Percentiles rank a stretch among this genome's conserved stretches.
These are phyloP conservation scores for Ameiurus melas DNA, from an alignment of 2,113 vertebrate genomes.

Conservation along the genomic window DNA sequence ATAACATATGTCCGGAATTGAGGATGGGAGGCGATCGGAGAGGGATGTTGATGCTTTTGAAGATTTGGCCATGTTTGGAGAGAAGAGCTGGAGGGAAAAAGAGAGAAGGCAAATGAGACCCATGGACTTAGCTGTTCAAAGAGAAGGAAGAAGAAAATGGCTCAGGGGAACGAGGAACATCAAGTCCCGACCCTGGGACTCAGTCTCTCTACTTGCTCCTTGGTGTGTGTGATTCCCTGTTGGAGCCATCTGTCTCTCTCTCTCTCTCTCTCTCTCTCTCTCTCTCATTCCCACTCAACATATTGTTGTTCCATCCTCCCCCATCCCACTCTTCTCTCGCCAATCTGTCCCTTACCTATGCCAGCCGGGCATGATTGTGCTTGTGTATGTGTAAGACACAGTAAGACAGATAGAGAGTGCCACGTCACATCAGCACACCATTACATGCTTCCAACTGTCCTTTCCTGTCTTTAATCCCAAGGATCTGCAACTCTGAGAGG, in stretches of 20 bases:
- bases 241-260: slow-evolving; percentile 76
- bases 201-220: slow-evolving; percentile 47
- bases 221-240: slow-evolving; percentile 64
- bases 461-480: slow-evolving; percentile 66
- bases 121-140: slow-evolving; percentile 65
- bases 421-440: slow-evolving; percentile 49
- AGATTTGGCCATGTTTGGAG: slow-evolving; percentile 64
- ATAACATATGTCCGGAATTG: slow-evolving; percentile 73
- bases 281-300: slow-evolving; percentile 62
- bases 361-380: slow-evolving; percentile 64
- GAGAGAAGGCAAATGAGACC: slow-evolving; percentile 60
- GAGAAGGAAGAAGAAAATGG: slow-evolving; percentile 65
- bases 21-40: slow-evolving; percentile 66
- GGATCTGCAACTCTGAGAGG: slow-evolving; percentile 64
- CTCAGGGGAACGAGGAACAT: slow-evolving; percentile 73
- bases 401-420: not conserved
- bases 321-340: slow-evolving; percentile 40
- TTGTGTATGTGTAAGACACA: slow-evolving; percentile 9
- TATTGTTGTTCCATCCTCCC: slow-evolving; percentile 38
- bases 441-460: slow-evolving; percentile 68
- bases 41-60: slow-evolving; percentile 61
- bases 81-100: slow-evolving; percentile 11
- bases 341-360: slow-evolving; percentile 62
- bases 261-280: slow-evolving; percentile 73
- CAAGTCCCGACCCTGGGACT: slow-evolving; percentile 73